These are phyloP conservation scores for Erythrolamprus reginae DNA, from an alignment of 2,113 vertebrate species.

Conservation along the genomic window DNA sequence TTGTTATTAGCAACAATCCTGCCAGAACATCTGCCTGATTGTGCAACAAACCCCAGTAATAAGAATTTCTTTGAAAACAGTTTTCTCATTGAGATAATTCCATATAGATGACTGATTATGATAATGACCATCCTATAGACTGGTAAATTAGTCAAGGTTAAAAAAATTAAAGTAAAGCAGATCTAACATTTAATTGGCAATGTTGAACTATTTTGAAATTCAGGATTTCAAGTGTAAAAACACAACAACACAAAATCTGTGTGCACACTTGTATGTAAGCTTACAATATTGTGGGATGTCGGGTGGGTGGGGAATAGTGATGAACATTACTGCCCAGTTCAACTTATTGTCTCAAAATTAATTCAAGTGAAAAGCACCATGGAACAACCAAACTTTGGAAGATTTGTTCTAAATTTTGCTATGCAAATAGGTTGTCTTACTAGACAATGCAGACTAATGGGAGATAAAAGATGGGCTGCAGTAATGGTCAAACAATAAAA, in stretches of 20 bases:
- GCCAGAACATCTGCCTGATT: not conserved
- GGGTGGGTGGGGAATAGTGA: not conserved
- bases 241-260: not conserved
- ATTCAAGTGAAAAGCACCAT: not conserved
- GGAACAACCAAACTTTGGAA: not conserved
- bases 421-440: not conserved
- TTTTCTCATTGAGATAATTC: not conserved
- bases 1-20: not conserved
- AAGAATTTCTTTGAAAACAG: not conserved
- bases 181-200: not conserved
- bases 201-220: not conserved
- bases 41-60: not conserved
- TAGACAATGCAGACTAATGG: not conserved
- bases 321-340: not conserved
- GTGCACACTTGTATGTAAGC: not conserved
- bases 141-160: not conserved
- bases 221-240: not conserved
- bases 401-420: not conserved
- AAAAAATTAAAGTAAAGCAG: not conserved
- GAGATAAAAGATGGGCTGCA: not conserved
- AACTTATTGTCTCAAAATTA: not conserved
- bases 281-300: not conserved
- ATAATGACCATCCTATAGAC: not conserved
- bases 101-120: not conserved
- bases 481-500: not conserved